A percentile compares a stretch with the other conserved stretches of the same genome.
These are phyloP conservation scores for Palaemon carinicauda DNA, from an alignment of 1,140 invertebrate genomes.

Conservation along the genomic window DNA sequence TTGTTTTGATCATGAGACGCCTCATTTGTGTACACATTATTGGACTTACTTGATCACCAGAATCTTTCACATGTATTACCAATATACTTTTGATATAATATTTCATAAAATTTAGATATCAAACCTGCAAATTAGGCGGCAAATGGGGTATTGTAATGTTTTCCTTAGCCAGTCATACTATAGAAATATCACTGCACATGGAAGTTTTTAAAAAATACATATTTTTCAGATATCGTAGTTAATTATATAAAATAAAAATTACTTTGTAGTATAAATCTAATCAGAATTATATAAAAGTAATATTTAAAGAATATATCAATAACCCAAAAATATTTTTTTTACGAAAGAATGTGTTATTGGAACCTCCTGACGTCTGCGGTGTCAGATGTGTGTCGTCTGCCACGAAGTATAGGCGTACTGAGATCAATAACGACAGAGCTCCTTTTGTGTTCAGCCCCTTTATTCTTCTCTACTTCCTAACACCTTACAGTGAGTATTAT, in stretches of 20 bases:
- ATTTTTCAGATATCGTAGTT: neutral
- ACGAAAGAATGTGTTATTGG: neutral
- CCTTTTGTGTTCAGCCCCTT: constrained; percentile 32
- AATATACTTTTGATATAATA: neutral
- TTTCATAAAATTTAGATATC: no score
- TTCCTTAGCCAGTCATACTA: no score
- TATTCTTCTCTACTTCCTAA: constrained; percentile 41
- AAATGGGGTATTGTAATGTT: no score
- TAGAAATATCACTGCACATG: neutral
- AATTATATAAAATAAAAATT: neutral
- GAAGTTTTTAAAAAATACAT: neutral
- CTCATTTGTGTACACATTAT: neutral
- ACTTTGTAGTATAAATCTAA: no score
- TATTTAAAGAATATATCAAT: no score
- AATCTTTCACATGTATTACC: neutral
- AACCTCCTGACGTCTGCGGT: neutral
- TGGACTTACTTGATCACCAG: neutral
- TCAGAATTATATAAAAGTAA: no score
- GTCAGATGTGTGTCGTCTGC: constrained; percentile 45
- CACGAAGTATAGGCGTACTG: constrained; percentile 9
- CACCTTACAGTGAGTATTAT: constrained; percentile 41
- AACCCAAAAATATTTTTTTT: no score
- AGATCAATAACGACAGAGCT: constrained; percentile 27
- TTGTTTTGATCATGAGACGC: constrained; percentile 48
- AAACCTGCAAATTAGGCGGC: no score